Evolutionary conservation across 1,140 invertebrate genomes (phyloP).

Genomic region (Bombyx mori): ASM3026992v2 NC_085129.1:7745001-7745500

Average conservation of each 20-base stretch:
- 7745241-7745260: not conserved
- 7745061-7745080: too few species aligned
- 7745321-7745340: constrained; percentile 96
- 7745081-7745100: too few species aligned
- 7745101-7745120: too few species aligned
- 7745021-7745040: too few species aligned
- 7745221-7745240: too few species aligned
- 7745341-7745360: constrained; percentile 99
- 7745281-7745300: constrained; percentile 95
- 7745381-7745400: not conserved
- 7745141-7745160: too few species aligned
- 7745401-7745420: not conserved
- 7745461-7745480: constrained; percentile 99
- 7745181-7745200: too few species aligned
- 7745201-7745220: too few species aligned
- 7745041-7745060: too few species aligned
- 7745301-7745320: constrained; percentile 99
- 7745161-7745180: too few species aligned
- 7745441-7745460: constrained; percentile 98
- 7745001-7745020: too few species aligned
- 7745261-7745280: constrained; percentile 89
- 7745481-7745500: constrained; percentile 96
- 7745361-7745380: constrained; percentile 83
- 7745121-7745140: too few species aligned
- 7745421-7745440: constrained; percentile 74